Evolutionary conservation across 2,888 invertebrate genomes (phyloP), one percentile per base, ranked within the genome.

Genomic region (Ellobium chinense): DNA sequence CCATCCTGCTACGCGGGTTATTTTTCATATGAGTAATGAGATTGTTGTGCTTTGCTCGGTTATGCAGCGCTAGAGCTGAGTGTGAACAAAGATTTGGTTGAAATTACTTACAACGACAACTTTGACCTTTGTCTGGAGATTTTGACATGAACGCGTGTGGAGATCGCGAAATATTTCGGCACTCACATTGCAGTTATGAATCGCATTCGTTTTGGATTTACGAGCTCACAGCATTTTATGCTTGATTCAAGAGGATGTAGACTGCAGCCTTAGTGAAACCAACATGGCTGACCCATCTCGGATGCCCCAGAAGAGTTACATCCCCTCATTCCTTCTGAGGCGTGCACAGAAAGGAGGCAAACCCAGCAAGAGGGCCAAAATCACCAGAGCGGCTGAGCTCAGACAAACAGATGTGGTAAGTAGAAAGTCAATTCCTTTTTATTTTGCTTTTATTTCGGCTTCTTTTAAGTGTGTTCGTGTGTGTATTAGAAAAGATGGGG

Each of bases 321-420:
- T 80, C n/a, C 80, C 80, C 1, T 73, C 74, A 27, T 80, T 80
- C 63, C 58, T 80, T 58, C 70, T 74, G 29, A 65, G 74, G 24
- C 65, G 80, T 27, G 73, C 63, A 14, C 70, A 70, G 31, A 70
- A 60, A n/a, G n/a, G 36, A 1, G 63, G 58, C 0, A 73, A 79
- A 54, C 29, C 24, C 31, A 65, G 73, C 18, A 62, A 68, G 34
- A 68, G 58, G 21, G 29, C n/a, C 54, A 65, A 74, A 29, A 24
- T 62, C 39, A 39, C 39, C 1, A 36, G 80, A 36, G 74, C 68
- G n/a, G 58, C 66, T 1, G 80, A 80, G 46, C 60, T 80, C 27
- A 36, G 60, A 24, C 73, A 80, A 31, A 24, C 80, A 1, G 80
- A 80, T 37, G 74, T 63, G 74, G 74, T 74, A 62, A 74, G 74